Evolutionary conservation across 1,140 invertebrate species (phyloP), one percentile per base, ranked within the genome.

Genomic region (Thereuonema tuberculata): DNA sequence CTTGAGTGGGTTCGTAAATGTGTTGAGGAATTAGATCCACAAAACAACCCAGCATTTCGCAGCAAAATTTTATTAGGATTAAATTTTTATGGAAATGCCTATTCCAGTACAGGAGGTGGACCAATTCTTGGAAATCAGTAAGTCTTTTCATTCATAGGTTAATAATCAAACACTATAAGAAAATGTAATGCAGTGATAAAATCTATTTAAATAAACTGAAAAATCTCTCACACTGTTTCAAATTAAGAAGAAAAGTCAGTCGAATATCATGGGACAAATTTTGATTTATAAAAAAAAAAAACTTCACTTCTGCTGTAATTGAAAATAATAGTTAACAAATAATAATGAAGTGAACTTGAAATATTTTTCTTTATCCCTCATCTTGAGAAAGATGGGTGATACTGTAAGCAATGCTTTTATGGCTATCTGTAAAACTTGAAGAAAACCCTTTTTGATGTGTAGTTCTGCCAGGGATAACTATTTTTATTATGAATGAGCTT

Each of bases 81-180:
- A 1, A 97, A 96, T 75, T 93, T 95, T 74, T 97, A 96, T 77
- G 93, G 93, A 5, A 86, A 91, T 71, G 85, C 88, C 66, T 94
- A 87, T 68, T 85, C 82, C 0, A 77, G 82, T 1, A 81, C 83
- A 64, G 86, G 84, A 21, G 84, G 84, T 3, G 84, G 84, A 28
- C 81, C 90, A 1, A 84, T 95, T 65, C 70, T 93, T 21, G 86
- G 83, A 12, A 76, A 80, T 27, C 82, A 89, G 67, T 94, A 85
- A 74, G 76, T 91, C 5, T 9, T 5, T 37, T 37, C 31, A 9
- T n/a, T n/a, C n/a, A n/a, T n/a, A n/a, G n/a, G n/a, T n/a, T n/a
- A n/a, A n/a, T n/a, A n/a, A n/a, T 48, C 79, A 83, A 57, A 70
- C 84, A 20, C 69, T 90, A 3, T 79, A 81, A 63, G 77, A 78